Evolutionary conservation across 2,113 vertebrate genomes (phyloP).

Genomic region (Anguilla rostrata): DNA sequence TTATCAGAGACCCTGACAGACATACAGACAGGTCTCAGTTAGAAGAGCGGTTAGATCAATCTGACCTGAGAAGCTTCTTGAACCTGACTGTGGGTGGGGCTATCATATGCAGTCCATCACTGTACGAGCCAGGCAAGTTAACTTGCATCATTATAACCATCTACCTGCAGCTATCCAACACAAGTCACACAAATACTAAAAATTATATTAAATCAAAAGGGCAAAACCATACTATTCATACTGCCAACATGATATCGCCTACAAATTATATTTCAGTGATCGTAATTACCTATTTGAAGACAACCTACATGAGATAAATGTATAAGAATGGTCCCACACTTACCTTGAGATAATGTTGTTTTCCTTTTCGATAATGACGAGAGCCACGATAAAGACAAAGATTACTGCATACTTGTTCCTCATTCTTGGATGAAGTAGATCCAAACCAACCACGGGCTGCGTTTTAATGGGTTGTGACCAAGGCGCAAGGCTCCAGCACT

Average conservation of each 20-base stretch:
- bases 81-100: background rate
- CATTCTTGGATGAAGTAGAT: background rate
- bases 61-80: background rate
- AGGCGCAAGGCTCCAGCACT: background rate
- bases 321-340: background rate
- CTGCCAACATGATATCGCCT: background rate
- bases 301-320: no score
- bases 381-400: background rate
- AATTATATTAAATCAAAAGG: background rate
- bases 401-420: background rate
- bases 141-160: background rate
- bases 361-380: conserved; percentile 5
- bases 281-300: no score
- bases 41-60: background rate
- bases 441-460: background rate
- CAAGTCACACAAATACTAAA: background rate
- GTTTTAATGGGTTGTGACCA: background rate
- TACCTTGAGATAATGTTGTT: conserved; percentile 12
- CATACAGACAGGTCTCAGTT: conserved; percentile 18
- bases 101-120: background rate
- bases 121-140: background rate
- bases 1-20: conserved; percentile 84
- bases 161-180: background rate
- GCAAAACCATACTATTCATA: background rate
- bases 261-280: no score